Base-by-base conservation (phyloP, 2,113 vertebrate genomes). In the Eulacestoma nigropectus region DNA sequence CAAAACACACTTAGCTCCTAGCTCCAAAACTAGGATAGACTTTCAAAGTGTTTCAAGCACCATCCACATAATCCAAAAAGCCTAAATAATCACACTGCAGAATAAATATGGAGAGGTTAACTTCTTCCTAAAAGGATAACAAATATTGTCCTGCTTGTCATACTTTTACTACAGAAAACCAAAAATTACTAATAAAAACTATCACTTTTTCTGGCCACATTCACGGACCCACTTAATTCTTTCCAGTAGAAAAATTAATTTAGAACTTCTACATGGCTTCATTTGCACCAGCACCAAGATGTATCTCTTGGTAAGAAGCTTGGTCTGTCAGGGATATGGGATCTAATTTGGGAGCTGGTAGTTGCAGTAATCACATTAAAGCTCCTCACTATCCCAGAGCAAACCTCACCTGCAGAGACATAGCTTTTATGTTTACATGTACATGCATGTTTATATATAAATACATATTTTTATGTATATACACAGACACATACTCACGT, bases 401-500 rank as follows among this genome's bases (percentile, higher is more conserved):
- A 85, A 87, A 69, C 35, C 22, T 52, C 63, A 73, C 35, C 53
- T 42, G 33, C 35, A 69, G 50, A 59, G n/a, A 52, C 10, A 22
- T 0, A 10, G 55, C 13, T 67, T 81, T 53, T 46, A 30, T 4
- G 4, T 33, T 17, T 20, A 44, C 9, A 4, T 4, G 4, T 32
- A 33, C 3, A 37, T 5, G 19, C 4, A 42, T 2, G 7, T 32
- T 68, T 64, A 44, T 13, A 41, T 4, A 69, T 13, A 52, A 29
- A 47, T 23, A 30, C 1, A 1, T 22, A 20, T n/a, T 9, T 50
- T 4, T 14, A 13, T 6, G 6, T 5, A 26, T 6, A 30, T 0
- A n/a, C 1, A 56, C 0, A 67, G 11, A 44, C 1, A 41, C 1
- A 79, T 1, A 35, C 6, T 63, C 8, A 60, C 13, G 16, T 0